phyloP scores from a whole-genome alignment of 2,888 invertebrate species.

The Dione juno region DNA sequence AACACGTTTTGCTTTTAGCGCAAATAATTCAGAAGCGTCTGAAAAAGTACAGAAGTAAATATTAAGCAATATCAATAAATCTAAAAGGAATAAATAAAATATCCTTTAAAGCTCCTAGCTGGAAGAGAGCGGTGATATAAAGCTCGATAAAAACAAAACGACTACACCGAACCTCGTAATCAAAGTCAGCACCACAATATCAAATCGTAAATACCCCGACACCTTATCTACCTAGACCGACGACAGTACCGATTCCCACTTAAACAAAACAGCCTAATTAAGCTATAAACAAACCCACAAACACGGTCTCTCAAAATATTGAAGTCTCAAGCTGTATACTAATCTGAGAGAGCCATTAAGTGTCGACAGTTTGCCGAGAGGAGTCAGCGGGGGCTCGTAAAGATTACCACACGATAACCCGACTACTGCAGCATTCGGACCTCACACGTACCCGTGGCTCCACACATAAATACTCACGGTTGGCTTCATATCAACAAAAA shows the following conservation, averaged over 20 bases:
- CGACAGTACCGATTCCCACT: conserved; percentile 72
- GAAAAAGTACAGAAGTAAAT: not conserved
- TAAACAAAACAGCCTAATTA: conserved; percentile 83
- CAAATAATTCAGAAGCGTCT: not conserved
- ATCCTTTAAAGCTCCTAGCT: conserved; percentile 46
- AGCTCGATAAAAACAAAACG: conserved; percentile 69
- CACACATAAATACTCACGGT: conserved; percentile 78
- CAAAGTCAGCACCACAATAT: conserved; percentile 59
- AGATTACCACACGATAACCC: conserved; percentile 81
- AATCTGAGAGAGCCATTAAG: conserved; percentile 79
- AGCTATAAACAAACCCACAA: conserved; percentile 83
- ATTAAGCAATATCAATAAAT: not conserved
- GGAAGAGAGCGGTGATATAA: conserved; percentile 50
- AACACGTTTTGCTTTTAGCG: conserved; percentile 25
- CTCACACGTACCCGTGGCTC: conserved; percentile 74
- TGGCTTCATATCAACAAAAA: conserved; percentile 81
- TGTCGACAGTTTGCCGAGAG: conserved; percentile 79
- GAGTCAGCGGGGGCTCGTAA: conserved; percentile 77
- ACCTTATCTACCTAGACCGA: conserved; percentile 78
- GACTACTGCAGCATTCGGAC: conserved; percentile 77
- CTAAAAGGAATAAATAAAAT: conserved; percentile 37
- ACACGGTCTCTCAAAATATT: conserved; percentile 76
- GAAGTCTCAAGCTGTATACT: conserved; percentile 60
- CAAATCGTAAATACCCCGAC: conserved; percentile 81
- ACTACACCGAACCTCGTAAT: conserved; percentile 58